A percentile compares a stretch with the other conserved stretches of the same genome.
These are phyloP conservation scores for Narcine bancroftii DNA, from an alignment of 2,113 vertebrate genomes.

Conservation along the genomic window DNA sequence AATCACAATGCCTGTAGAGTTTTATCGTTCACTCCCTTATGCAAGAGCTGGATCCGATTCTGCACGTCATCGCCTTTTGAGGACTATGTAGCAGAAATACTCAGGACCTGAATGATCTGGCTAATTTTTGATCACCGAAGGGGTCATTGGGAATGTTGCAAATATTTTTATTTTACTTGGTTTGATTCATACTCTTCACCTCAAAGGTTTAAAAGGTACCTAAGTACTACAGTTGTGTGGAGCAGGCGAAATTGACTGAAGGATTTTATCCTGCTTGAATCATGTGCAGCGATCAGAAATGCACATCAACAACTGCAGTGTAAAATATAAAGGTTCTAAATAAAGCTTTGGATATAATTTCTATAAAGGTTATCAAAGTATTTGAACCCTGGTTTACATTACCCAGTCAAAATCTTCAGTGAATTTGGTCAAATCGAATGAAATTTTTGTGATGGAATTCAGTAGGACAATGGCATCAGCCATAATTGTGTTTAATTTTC, in stretches of 20 bases:
- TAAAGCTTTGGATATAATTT: neutral
- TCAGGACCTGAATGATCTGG: neutral
- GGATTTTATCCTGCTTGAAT: neutral
- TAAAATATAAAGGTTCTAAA: neutral
- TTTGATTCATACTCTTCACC: too few species aligned
- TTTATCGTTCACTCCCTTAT: too few species aligned
- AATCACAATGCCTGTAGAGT: too few species aligned
- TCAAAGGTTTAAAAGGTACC: neutral
- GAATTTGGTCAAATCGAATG: neutral
- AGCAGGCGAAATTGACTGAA: neutral
- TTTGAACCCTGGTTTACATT: neutral
- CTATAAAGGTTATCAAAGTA: neutral
- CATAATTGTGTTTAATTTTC: slow-evolving; percentile 6
- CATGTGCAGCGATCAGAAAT: neutral
- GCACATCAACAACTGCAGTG: neutral
- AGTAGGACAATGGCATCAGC: neutral
- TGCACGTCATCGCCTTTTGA: neutral
- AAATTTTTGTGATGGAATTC: neutral
- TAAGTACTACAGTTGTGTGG: neutral
- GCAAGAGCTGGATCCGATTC: neutral
- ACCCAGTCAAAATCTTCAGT: neutral
- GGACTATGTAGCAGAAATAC: neutral
- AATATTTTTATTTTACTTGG: too few species aligned
- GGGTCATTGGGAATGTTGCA: too few species aligned
- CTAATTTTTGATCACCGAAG: neutral